phyloP scores from a whole-genome alignment of 2,888 invertebrate genomes.

The Saturnia pavonia region DNA sequence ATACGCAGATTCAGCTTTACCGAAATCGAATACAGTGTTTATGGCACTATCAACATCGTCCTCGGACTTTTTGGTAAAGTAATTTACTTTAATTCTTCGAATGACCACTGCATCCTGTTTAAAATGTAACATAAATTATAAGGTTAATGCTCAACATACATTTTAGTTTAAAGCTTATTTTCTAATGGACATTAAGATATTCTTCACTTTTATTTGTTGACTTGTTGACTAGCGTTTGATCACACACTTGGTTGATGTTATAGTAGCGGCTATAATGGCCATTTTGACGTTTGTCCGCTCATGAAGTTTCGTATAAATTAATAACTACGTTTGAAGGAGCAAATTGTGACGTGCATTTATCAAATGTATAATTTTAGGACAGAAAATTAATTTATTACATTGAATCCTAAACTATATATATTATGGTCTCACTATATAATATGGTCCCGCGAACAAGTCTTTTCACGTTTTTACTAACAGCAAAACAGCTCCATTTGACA shows the following conservation, averaged over 20 bases:
- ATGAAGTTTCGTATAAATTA: too few species aligned
- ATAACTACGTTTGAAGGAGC: too few species aligned
- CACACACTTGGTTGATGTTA: background rate
- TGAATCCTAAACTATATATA: too few species aligned
- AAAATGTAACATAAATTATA: background rate
- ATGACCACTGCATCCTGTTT: background rate
- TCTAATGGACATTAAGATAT: background rate
- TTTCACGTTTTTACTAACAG: too few species aligned
- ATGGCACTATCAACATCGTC: conserved; percentile 72
- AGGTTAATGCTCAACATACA: background rate
- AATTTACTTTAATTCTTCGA: conserved; percentile 12
- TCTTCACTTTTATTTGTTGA: background rate
- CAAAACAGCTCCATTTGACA: too few species aligned
- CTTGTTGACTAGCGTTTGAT: background rate
- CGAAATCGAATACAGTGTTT: conserved; percentile 75
- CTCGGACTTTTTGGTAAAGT: conserved; percentile 70
- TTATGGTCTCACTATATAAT: too few species aligned
- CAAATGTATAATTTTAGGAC: too few species aligned
- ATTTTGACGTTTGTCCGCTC: too few species aligned
- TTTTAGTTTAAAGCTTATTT: background rate
- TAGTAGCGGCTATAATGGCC: too few species aligned
- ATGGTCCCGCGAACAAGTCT: too few species aligned
- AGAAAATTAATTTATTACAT: too few species aligned
- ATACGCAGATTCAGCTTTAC: conserved; percentile 73
- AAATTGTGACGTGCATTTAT: too few species aligned